Base-by-base conservation (phyloP, 1,140 invertebrate species). In the Drosophila mauritiana region DNA sequence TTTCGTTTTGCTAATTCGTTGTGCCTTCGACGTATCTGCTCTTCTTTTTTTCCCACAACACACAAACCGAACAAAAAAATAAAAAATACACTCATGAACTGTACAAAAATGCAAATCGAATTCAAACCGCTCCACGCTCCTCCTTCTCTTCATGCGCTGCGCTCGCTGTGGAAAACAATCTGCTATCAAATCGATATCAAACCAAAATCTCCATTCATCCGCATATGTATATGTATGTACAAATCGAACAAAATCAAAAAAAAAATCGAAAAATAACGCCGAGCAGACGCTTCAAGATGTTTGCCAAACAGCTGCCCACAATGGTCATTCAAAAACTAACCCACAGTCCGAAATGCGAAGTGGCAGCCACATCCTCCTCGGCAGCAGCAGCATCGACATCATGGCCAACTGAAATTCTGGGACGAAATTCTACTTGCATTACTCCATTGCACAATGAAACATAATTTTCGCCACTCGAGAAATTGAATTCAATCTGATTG, bases 261-360 rank as follows among this genome's bases (percentile, higher is more conserved):
- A 40, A 37, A 37, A 25, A 46, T 22, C 20, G 20, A 54, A 52
- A 51, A 53, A 72, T 27, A 43, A 54, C 42, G 55, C 56, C 40
- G 37, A 77, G 76, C 80, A 91, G 90, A 90, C 74, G 90, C 90
- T 91, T 88, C 84, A 82, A 85, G 90, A 91, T 77, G 76, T 91
- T 88, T 91, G 90, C 90, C 84, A 88, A 72, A 70, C 80, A 67
- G 83, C 85, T 69, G 78, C 55, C 75, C 59, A 42, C 57, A 78
- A 51, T 43, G 58, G 61, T 68, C 58, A 83, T 67, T 77, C 82
- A 89, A 80, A 81, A 76, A 91, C 83, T 91, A 91, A 91, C 73
- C 73, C 84, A 80, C 67, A 74, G 52, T 73, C 77, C 77, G 59
- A 80, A 58, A 68, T 56, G 49, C 64, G 72, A 63, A 51, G 34